A percentile compares a stretch with the other conserved stretches of the same genome.
phyloP scores from a whole-genome alignment of 2,113 vertebrate species.

The Meriones unguiculatus region DNA sequence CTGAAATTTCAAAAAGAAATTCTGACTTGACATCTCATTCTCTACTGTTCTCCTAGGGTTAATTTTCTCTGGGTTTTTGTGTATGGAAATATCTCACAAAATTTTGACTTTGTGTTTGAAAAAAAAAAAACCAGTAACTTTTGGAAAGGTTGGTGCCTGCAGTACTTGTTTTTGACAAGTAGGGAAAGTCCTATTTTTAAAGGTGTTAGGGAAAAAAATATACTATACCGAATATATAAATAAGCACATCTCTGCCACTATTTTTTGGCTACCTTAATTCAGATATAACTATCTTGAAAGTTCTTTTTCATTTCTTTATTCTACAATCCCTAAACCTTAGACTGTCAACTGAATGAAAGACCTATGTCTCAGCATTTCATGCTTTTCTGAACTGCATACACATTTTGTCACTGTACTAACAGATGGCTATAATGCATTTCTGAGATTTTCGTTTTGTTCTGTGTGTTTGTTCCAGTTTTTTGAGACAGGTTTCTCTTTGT shows the following conservation, averaged over 20 bases:
- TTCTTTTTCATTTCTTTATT: constrained; percentile 16
- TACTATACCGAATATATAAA: constrained; percentile 25
- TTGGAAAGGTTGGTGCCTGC: not conserved
- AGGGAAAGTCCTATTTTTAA: constrained; percentile 46
- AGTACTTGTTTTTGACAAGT: constrained; percentile 46
- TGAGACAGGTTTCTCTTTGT: too few relatives aligned
- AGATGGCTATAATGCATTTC: not conserved
- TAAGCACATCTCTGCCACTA: constrained; percentile 10
- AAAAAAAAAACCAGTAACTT: not conserved
- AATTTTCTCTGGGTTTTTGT: constrained; percentile 14
- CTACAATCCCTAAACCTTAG: not conserved
- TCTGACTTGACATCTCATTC: not conserved
- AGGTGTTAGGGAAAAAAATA: constrained; percentile 25
- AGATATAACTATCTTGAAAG: constrained; percentile 49
- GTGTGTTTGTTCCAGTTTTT: too few relatives aligned
- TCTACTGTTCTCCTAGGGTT: not conserved
- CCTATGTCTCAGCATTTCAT: not conserved
- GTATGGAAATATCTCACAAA: constrained; percentile 32
- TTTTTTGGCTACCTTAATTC: constrained; percentile 49
- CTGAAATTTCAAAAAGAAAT: not conserved
- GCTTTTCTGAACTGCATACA: not conserved
- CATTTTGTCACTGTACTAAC: not conserved
- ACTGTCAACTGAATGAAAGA: not conserved
- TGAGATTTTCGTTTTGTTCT: not conserved
- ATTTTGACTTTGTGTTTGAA: not conserved